These are phyloP conservation scores for Thinocorus orbignyianus DNA, from an alignment of 2,113 vertebrate genomes.

Conservation along the genomic window DNA sequence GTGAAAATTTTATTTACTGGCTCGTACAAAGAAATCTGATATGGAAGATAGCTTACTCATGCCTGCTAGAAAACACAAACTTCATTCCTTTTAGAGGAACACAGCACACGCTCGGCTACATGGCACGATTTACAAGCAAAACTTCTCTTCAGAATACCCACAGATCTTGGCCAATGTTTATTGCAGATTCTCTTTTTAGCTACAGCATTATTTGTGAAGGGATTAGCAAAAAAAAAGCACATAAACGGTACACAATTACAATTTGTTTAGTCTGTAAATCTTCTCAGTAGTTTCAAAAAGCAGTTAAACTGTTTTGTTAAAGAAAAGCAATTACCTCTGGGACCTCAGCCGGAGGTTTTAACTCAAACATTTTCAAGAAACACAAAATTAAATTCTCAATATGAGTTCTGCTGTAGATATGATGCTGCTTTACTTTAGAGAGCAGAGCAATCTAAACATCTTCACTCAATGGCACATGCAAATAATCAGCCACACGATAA, in stretches of 20 bases:
- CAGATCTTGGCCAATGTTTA: not conserved
- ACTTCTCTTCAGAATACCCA: not conserved
- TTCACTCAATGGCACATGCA: not conserved
- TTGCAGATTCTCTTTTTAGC: conserved; percentile 9
- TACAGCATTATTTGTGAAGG: conserved; percentile 7
- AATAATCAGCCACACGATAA: not conserved
- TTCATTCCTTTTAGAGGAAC: conserved; percentile 4
- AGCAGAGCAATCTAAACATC: not conserved
- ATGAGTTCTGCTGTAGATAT: not conserved
- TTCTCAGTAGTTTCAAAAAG: conserved; percentile 12
- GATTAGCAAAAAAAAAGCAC: conserved; percentile 27
- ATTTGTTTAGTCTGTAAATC: conserved; percentile 56
- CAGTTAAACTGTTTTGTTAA: conserved; percentile 45
- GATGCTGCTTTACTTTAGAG: not conserved
- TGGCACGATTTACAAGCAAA: not conserved
- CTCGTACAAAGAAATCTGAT: not conserved
- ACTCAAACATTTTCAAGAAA: not conserved
- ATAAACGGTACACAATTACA: not conserved
- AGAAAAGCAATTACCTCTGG: conserved; percentile 17
- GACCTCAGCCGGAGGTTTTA: conserved; percentile 1
- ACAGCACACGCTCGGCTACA: not conserved
- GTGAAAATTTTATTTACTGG: conserved; percentile 1
- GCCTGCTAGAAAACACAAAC: not conserved
- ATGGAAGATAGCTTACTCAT: not conserved
- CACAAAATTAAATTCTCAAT: not conserved